Evolutionary conservation across 2,888 invertebrate genomes (phyloP).

Genomic region (Drosophila longiperda): DNA sequence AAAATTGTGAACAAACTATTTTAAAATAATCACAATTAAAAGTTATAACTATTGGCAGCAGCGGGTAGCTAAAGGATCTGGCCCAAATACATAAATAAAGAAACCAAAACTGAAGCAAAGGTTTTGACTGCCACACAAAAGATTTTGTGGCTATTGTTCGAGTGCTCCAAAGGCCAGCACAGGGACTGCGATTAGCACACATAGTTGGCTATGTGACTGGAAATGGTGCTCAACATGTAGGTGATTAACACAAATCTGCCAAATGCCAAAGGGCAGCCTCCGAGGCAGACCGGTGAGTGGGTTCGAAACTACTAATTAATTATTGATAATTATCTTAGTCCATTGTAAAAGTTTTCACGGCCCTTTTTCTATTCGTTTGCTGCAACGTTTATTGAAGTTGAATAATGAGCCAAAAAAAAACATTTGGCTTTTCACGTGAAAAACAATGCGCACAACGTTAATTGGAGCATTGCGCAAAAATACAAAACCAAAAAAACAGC

Average conservation of each 20-base stretch:
- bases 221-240: slow-evolving; percentile 36
- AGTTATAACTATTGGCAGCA: slow-evolving; percentile 63
- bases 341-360: slow-evolving; percentile 31
- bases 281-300: slow-evolving; percentile 22
- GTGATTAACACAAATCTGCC: slow-evolving; percentile 66
- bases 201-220: background rate
- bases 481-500: slow-evolving; percentile 35
- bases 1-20: slow-evolving; percentile 64
- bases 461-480: slow-evolving; percentile 75
- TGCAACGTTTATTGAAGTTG: slow-evolving; percentile 45
- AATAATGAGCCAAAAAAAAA: slow-evolving; percentile 46
- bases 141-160: slow-evolving; percentile 59
- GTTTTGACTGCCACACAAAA: slow-evolving; percentile 28
- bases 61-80: slow-evolving; percentile 26
- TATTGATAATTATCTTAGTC: slow-evolving; percentile 63
- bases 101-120: slow-evolving; percentile 27
- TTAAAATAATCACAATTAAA: slow-evolving; percentile 76
- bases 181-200: slow-evolving; percentile 38
- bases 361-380: slow-evolving; percentile 2
- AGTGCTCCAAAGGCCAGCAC: slow-evolving; percentile 50
- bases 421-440: slow-evolving; percentile 45
- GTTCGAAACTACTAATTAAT: slow-evolving; percentile 62
- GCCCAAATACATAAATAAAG: slow-evolving; percentile 60
- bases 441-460: slow-evolving; percentile 53
- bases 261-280: slow-evolving; percentile 44